phyloP scores from a whole-genome alignment of 1,140 invertebrate genomes.

The Ceratosolen fusciceps region DNA sequence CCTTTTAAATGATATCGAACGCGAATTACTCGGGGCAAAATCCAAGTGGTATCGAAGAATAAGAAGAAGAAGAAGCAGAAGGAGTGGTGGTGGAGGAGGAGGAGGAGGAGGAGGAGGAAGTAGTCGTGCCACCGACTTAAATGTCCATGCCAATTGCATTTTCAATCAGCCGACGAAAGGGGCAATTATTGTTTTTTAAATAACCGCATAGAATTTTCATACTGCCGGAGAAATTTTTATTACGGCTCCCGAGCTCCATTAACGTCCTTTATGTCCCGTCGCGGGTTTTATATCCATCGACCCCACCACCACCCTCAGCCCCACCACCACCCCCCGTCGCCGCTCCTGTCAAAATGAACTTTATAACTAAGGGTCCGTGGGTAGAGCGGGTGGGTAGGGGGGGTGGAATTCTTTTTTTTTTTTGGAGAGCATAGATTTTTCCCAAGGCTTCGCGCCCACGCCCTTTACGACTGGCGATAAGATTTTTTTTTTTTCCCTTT shows the following conservation, averaged over 20 bases:
- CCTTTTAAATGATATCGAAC: slow-evolving; percentile 18
- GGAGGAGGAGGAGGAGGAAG: slow-evolving; percentile 18
- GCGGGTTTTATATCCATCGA: too few species aligned
- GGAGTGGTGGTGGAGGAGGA: slow-evolving; percentile 24
- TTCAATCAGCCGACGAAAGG: slow-evolving; percentile 13
- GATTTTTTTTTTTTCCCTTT: too few species aligned
- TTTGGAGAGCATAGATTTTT: background rate
- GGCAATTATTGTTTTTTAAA: slow-evolving; percentile 8
- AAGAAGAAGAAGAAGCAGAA: slow-evolving; percentile 18
- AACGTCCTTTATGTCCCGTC: background rate
- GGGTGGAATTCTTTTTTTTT: too few species aligned
- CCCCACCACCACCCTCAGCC: too few species aligned
- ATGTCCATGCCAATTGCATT: slow-evolving; percentile 27
- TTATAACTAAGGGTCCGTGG: background rate
- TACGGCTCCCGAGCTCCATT: too few species aligned
- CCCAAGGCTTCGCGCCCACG: background rate
- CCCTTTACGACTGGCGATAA: too few species aligned
- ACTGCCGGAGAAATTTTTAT: background rate
- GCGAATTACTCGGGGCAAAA: slow-evolving; percentile 14
- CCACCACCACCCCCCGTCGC: background rate
- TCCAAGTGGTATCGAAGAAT: too few species aligned
- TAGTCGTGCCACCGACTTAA: slow-evolving; percentile 23
- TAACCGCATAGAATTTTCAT: background rate
- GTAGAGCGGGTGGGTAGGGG: too few species aligned
- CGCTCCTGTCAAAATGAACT: background rate